Evolutionary conservation across 2,113 vertebrate species (phyloP), one percentile per base, ranked within the genome.

Genomic region (Phainopepla nitens): DNA sequence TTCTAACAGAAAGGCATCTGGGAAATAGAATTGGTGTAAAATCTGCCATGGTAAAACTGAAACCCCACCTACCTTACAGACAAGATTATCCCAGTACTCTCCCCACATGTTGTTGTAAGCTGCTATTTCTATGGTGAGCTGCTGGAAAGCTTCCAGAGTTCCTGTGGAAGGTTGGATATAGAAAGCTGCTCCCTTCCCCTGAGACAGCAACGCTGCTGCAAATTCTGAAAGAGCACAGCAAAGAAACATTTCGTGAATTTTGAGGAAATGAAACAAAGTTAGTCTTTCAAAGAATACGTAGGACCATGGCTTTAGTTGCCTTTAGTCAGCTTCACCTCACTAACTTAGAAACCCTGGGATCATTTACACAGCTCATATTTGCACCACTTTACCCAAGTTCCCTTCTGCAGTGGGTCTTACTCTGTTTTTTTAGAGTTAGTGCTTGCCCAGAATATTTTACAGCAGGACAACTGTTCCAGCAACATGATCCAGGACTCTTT

Each of bases 81-180:
- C 31, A 58, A 99, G 99, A 15, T 80, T 75, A 91, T 99, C 99
- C 49, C 61, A 93, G 97, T 99, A 99, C 65, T 99, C 98, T 49
- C 99, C 99, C 99, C 99, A 99, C 99, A 99, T 99, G 96, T 99
- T 98, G 33, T 97, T 98, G 84, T 98, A 98, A 80, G 98, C 99
- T 9, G 98, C 98, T 97, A 99, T 97, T 79, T 98, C 95, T 73
- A 99, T 89, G 36, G 69, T 92, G n/a, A 97, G 97, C 60, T 98
- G 97, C 95, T 99, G 98, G 93, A 98, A 98, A 12, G 98, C 97
- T 39, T 96, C 96, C 94, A 99, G 98, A 13, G 35, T 96, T 75
- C 99, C 99, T 6, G 71, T 93, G 50, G 96, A 85, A 13, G 98
- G 96, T 9, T 97, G 93, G 31, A 98, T 75, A 24, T 96, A 95